Percentiles rank a stretch among this genome's conserved stretches.
These are phyloP conservation scores for Boulengeromyrus knoepffleri DNA, from an alignment of 2,113 vertebrate genomes.

Conservation along the genomic window DNA sequence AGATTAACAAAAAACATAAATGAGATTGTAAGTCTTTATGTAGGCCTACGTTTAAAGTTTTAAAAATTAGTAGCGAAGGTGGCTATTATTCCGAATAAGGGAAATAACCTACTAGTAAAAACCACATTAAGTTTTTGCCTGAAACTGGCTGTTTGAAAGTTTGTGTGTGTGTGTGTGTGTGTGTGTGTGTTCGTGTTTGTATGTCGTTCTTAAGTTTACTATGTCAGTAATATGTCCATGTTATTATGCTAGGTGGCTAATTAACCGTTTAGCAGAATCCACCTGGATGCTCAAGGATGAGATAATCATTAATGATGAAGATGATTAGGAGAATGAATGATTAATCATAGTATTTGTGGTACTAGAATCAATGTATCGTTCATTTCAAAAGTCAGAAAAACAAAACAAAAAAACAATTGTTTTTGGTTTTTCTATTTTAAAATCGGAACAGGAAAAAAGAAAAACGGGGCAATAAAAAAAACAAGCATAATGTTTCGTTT, in stretches of 20 bases:
- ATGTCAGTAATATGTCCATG: not conserved
- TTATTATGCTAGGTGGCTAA: not conserved
- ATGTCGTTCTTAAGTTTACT: not conserved
- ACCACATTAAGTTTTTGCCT: no score
- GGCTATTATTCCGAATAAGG: not conserved
- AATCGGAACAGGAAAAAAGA: not conserved
- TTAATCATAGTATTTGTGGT: not conserved
- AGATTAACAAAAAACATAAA: not conserved
- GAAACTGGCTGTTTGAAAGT: no score
- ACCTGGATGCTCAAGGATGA: not conserved
- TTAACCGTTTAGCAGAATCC: not conserved
- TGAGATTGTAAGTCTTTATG: not conserved
- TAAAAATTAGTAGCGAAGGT: not conserved
- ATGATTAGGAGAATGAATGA: not conserved
- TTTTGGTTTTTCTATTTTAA: not conserved
- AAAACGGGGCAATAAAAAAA: not conserved
- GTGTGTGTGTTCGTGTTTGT: not conserved
- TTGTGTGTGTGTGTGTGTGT: no score
- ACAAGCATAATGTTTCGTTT: not conserved
- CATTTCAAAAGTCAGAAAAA: not conserved
- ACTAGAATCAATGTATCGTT: no score
- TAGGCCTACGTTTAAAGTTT: not conserved
- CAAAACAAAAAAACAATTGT: not conserved
- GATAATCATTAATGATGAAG: not conserved
- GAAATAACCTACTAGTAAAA: not conserved